Base-by-base conservation (phyloP, 2,113 vertebrate genomes). In the Hepsetus odoe region DNA sequence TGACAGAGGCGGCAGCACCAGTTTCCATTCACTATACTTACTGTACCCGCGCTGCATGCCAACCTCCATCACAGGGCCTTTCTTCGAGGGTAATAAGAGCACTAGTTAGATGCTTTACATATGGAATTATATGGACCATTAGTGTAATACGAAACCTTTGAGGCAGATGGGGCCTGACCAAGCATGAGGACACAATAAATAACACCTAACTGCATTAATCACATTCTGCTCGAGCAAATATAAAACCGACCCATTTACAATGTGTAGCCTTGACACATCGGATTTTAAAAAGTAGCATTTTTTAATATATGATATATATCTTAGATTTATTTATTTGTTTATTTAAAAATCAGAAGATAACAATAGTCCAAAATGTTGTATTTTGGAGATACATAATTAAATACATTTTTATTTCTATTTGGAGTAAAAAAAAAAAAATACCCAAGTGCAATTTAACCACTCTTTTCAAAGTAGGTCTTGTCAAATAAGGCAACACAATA, bases 21-120 rank as follows among this genome's bases (percentile, higher is more conserved):
- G 26, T 46, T 24, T 64, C 22, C 56, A 40, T 51, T 62, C 58
- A 53, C 55, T 35, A 59, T 69, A 77, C 59, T 33, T 32, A 64
- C 28, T 64, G 59, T 13, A 28, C 20, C 18, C 26, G 12, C 12
- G 24, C 26, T 32, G 24, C 58, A 61, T 28, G 3, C 26, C 12
- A 2, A 8, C 1, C 30, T 33, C 59, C 5, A 20, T 62, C 9
- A 18, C 59, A 32, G 58, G 2, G 59, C 28, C 59, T 9, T 30
- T 61, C 16, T 18, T 32, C 4, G 18, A 18, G 28, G 2, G 46
- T 14, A 30, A 61, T 61, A 32, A 30, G 14, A 18, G 33, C 59
- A 62, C 13, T 59, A 38, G 9, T 62, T 20, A 61, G 6, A n/a
- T 32, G 26, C 8, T 30, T 40, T 71, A 20, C 56, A 46, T 62